A percentile compares a stretch with the other conserved stretches of the same genome.
Evolutionary conservation across 1,140 invertebrate genomes (phyloP).

Genomic region (Leptopilina boulardi): DNA sequence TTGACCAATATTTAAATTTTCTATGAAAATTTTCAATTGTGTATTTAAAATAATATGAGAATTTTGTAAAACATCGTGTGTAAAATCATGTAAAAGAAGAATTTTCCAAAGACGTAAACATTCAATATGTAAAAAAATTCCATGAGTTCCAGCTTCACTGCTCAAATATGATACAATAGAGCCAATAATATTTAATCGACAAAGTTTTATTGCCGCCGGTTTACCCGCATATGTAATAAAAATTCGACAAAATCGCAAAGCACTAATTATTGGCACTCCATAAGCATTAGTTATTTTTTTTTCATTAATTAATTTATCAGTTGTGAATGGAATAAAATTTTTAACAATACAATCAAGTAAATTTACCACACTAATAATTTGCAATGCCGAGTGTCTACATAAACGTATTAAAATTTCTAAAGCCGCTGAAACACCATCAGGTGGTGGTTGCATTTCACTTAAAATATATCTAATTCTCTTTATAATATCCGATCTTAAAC

Average conservation of each 20-base stretch:
- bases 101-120: constrained; percentile 68
- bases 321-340: constrained; percentile 78
- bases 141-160: constrained; percentile 59
- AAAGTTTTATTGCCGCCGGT: constrained; percentile 59
- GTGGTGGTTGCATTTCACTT: constrained; percentile 79
- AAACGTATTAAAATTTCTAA: constrained; percentile 84
- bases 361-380: constrained; percentile 77
- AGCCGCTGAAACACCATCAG: constrained; percentile 80
- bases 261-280: constrained; percentile 60
- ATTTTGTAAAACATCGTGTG: constrained; percentile 62
- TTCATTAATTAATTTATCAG: constrained; percentile 49
- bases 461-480: constrained; percentile 84
- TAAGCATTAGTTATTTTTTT: constrained; percentile 60
- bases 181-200: constrained; percentile 64
- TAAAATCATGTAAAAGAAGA: constrained; percentile 60
- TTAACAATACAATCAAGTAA: constrained; percentile 78
- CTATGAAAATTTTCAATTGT: constrained; percentile 63
- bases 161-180: constrained; percentile 64
- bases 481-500: constrained; percentile 87
- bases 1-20: constrained; percentile 62
- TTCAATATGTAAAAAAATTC: constrained; percentile 62
- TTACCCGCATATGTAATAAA: constrained; percentile 66
- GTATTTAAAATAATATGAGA: constrained; percentile 58
- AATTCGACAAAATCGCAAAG: constrained; percentile 67
- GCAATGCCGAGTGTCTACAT: constrained; percentile 80